A percentile compares a stretch with the other conserved stretches of the same genome.
phyloP scores from a whole-genome alignment of 2,113 vertebrate species.

The Empidonax traillii region DNA sequence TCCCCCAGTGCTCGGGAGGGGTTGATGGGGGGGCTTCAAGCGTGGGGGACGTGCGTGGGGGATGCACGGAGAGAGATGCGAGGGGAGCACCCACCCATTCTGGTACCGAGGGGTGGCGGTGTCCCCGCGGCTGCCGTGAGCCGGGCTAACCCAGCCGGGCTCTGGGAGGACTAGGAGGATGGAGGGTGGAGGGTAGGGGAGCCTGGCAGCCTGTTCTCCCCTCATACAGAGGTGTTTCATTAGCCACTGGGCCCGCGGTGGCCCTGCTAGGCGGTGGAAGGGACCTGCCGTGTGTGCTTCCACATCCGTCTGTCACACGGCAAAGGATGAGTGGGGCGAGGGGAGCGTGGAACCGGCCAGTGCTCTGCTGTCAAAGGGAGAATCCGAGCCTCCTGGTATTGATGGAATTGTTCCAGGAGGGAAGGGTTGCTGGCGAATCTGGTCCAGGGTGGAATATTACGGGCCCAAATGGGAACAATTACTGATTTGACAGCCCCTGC shows the following conservation, averaged over 20 bases:
- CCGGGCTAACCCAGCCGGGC: background rate
- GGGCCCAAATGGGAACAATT: background rate
- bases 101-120: background rate
- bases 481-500: background rate
- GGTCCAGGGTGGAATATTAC: background rate
- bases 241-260: background rate
- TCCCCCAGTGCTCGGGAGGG: background rate
- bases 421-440: background rate
- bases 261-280: background rate
- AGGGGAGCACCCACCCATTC: background rate
- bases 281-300: background rate
- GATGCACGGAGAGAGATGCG: background rate
- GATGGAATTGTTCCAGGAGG: background rate
- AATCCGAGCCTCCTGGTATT: background rate
- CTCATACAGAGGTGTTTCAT: slow-evolving; percentile 36
- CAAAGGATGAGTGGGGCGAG: background rate
- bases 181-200: background rate
- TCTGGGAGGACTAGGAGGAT: background rate
- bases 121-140: background rate
- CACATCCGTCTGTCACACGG: background rate
- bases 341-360: background rate
- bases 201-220: background rate
- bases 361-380: background rate
- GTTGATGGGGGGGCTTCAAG: background rate
- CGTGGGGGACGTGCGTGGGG: background rate